phyloP scores from a whole-genome alignment of 2,113 vertebrate species.

The Phyllopteryx taeniolatus region DNA sequence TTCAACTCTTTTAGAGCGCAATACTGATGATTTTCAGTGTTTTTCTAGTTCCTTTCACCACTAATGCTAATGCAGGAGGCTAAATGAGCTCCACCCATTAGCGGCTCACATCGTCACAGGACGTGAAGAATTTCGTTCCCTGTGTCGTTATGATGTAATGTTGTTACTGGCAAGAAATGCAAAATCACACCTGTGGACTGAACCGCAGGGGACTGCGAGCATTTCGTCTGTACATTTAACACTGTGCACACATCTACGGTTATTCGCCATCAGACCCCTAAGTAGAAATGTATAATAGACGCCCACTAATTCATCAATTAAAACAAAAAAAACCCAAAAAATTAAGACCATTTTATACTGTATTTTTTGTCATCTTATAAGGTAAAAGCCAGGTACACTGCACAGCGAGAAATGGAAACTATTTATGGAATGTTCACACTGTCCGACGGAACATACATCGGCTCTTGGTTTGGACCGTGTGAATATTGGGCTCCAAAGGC shows the following conservation, averaged over 20 bases:
- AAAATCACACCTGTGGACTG: not conserved
- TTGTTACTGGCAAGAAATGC: not conserved
- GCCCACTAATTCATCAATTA: not conserved
- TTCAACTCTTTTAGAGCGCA: not conserved
- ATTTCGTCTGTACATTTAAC: not conserved
- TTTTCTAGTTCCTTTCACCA: not conserved
- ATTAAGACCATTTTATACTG: not conserved
- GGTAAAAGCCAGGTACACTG: not conserved
- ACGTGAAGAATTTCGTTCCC: constrained; percentile 7
- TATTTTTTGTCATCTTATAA: not conserved
- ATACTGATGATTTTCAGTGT: not conserved
- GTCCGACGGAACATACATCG: no score
- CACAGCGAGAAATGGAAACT: not conserved
- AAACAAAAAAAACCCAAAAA: not conserved
- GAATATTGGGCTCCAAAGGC: no score
- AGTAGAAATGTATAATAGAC: no score
- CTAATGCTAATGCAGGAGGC: constrained; percentile 5
- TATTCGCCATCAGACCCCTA: no score
- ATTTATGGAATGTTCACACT: no score
- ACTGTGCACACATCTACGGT: not conserved
- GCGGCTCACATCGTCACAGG: constrained; percentile 11
- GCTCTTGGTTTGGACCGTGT: not conserved
- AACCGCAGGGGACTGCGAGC: not conserved
- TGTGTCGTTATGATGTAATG: not conserved
- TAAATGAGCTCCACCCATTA: constrained; percentile 22